These are phyloP conservation scores for Cataglyphis albicans DNA, from an alignment of 2,888 invertebrate species.

Conservation along the genomic window DNA sequence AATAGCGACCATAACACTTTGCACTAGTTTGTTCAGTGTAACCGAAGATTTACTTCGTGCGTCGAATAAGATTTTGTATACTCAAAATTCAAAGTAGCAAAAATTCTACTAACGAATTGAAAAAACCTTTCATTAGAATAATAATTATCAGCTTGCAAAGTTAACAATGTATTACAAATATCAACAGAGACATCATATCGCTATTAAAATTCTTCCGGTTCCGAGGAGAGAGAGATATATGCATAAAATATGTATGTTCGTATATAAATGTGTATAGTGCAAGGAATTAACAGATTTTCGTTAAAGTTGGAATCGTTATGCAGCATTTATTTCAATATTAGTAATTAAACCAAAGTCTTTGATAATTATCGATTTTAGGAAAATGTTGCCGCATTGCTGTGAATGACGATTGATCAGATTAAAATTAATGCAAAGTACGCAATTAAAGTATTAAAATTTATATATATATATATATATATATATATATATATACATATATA, in stretches of 20 bases:
- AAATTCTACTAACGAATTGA: slow-evolving; percentile 38
- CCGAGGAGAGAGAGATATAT: slow-evolving; percentile 11
- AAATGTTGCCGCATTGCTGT: slow-evolving; percentile 14
- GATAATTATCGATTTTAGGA: slow-evolving; percentile 32
- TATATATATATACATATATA: neutral
- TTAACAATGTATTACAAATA: slow-evolving; percentile 62
- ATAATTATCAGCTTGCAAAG: slow-evolving; percentile 35
- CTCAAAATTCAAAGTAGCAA: neutral
- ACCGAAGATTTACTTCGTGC: slow-evolving; percentile 33
- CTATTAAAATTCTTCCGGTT: slow-evolving; percentile 73
- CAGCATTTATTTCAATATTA: slow-evolving; percentile 49
- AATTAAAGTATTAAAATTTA: slow-evolving; percentile 23
- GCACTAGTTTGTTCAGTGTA: slow-evolving; percentile 4
- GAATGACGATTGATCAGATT: slow-evolving; percentile 20
- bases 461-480: neutral
- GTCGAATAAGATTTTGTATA: slow-evolving; percentile 34
- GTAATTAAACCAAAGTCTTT: slow-evolving; percentile 39
- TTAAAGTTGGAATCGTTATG: slow-evolving; percentile 70
- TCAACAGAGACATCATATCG: slow-evolving; percentile 71
- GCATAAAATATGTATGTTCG: slow-evolving; percentile 54
- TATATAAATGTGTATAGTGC: slow-evolving; percentile 63
- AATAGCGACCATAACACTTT: slow-evolving; percentile 17
- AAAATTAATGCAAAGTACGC: neutral
- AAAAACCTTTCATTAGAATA: slow-evolving; percentile 25
- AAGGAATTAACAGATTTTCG: slow-evolving; percentile 60